These are phyloP conservation scores for Carapus acus DNA, from an alignment of 2,797 vertebrate species.

Conservation along the genomic window DNA sequence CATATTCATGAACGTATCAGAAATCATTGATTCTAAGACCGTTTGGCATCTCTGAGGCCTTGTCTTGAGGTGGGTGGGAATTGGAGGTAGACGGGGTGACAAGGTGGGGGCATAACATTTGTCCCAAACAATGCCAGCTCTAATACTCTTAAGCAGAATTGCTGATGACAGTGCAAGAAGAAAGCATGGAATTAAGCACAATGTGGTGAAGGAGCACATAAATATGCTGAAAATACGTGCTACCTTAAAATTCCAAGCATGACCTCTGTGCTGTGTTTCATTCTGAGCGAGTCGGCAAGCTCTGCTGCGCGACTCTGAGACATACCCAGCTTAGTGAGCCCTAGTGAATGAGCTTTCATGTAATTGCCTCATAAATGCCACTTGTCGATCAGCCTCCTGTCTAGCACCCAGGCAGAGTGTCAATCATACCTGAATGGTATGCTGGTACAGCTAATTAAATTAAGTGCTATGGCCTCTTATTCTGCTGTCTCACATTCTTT, in stretches of 20 bases:
- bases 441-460: conserved; percentile 51
- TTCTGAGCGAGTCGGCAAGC: conserved; percentile 45
- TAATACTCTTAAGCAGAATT: conserved; percentile 49
- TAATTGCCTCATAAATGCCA: conserved; percentile 80
- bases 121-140: conserved; percentile 69
- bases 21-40: conserved; percentile 69
- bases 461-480: conserved; percentile 47
- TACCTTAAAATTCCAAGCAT: conserved; percentile 46
- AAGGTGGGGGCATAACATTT: conserved; percentile 70
- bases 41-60: conserved; percentile 21
- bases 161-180: conserved; percentile 46
- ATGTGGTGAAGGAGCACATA: conserved; percentile 46
- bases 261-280: conserved; percentile 35
- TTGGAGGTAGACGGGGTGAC: conserved; percentile 45
- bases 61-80: conserved; percentile 35
- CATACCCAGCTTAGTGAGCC: conserved; percentile 36
- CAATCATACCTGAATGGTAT: conserved; percentile 69
- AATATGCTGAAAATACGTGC: conserved; percentile 63
- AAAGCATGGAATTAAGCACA: conserved; percentile 38
- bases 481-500: conserved; percentile 19
- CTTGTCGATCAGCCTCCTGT: conserved; percentile 69
- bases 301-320: conserved; percentile 33
- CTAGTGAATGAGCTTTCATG: conserved; percentile 67
- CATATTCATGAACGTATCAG: conserved; percentile 83
- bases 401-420: conserved; percentile 62